These are phyloP conservation scores for Alosa alosa DNA, from an alignment of 2,113 vertebrate genomes.

Conservation along the genomic window DNA sequence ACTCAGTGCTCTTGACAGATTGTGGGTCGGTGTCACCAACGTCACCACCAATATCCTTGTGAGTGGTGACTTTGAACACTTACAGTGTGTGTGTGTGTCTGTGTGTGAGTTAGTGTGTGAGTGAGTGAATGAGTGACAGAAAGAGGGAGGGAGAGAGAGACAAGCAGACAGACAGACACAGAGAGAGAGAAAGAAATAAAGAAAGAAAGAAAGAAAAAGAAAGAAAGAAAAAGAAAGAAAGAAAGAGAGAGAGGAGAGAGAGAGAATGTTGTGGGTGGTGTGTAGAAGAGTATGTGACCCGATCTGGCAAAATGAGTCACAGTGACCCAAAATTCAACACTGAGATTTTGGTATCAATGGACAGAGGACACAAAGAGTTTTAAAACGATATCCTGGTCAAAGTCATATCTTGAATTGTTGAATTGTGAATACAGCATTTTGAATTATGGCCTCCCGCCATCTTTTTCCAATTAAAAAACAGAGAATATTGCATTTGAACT, in stretches of 20 bases:
- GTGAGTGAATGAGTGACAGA: not conserved
- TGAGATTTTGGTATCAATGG: no score
- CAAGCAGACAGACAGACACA: no score
- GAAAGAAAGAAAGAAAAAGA: not conserved
- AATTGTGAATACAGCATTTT: no score
- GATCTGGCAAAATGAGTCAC: no score
- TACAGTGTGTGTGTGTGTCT: not conserved
- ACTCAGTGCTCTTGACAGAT: not conserved
- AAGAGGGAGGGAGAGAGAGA: not conserved
- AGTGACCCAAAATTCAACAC: no score
- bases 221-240: no score
- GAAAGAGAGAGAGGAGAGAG: not conserved
- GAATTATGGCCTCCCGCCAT: no score
- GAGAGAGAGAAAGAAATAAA: not conserved
- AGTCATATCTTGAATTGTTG: no score
- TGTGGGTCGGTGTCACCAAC: not conserved
- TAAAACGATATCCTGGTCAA: no score
- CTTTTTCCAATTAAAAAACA: no score
- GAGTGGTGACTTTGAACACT: not conserved
- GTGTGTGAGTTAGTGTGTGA: not conserved
- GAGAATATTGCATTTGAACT: no score
- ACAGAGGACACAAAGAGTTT: no score
- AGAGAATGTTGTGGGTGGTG: not conserved
- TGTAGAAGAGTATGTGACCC: not conserved
- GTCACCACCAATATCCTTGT: not conserved